Base-by-base conservation (phyloP, 2,113 vertebrate species). In the Progne subis region DNA sequence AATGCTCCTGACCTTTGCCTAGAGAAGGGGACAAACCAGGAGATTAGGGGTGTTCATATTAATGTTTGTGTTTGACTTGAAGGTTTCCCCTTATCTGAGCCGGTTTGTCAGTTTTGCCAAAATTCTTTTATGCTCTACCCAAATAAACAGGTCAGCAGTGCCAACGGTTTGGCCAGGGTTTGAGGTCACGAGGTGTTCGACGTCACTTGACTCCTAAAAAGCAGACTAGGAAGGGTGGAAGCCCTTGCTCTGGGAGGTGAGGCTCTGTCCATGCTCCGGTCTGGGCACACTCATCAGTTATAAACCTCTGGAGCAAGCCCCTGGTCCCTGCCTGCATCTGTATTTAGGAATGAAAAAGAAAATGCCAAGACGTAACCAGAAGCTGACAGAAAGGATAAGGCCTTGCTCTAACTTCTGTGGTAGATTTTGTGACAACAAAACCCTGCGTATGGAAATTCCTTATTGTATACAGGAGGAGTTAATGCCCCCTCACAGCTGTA, bases 1-100 rank as follows among this genome's bases (percentile, higher is more conserved):
- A 98, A 98, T 95, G 94, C 97, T 98, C 98, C 97, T 99, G 98
- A 99, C 98, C 98, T 98, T 94, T 86, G 79, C 95, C 95, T 94
- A 92, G 25, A 39, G 95, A 98, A 97, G 72, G 90, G 86, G 92
- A 96, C 96, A 97, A 94, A 96, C 87, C 65, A 80, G 97, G 96
- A 98, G 97, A 98, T 98, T 97, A 97, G 94, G 90, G 95, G 92
- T 97, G 94, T 97, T 98, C 97, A 92, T 97, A 87, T 94, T 97
- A 94, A 96, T 75, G 43, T 97, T 92, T 93, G 85, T 88, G 92
- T 94, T 94, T 91, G 92, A 95, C 90, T 96, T 95, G 83, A 94
- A 69, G 56, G 74, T 79, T 92, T 95, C 90, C 53, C 68, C 95
- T 94, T 96, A 85, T 95, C 86, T 65, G 55, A 93, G 94, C 39